Percentiles rank a stretch among this genome's conserved stretches.
phyloP scores from a whole-genome alignment of 2,888 invertebrate genomes.

The Mythimna ferrago region DNA sequence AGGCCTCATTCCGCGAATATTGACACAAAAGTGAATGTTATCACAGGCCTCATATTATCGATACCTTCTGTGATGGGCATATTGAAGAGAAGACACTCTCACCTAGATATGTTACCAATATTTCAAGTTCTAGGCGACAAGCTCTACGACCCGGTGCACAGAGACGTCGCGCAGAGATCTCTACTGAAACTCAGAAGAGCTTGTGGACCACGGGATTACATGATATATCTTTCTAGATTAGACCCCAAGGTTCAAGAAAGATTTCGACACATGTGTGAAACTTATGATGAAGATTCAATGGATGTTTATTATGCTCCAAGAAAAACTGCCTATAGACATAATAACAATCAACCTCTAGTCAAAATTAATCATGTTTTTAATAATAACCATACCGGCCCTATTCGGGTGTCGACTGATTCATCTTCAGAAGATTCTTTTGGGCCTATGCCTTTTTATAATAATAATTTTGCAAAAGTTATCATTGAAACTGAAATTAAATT shows the following conservation, averaged over 20 bases:
- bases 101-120: conserved; percentile 87
- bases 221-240: conserved; percentile 87
- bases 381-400: conserved; percentile 74
- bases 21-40: conserved; percentile 89
- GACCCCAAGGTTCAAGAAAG: conserved; percentile 88
- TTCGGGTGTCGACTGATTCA: conserved; percentile 82
- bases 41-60: conserved; percentile 92
- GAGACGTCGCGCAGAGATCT: conserved; percentile 94
- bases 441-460: conserved; percentile 79
- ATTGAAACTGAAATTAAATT: conserved; percentile 96
- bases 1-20: conserved; percentile 88
- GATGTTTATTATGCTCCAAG: conserved; percentile 87
- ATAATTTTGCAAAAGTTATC: conserved; percentile 92
- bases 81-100: conserved; percentile 85
- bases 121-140: conserved; percentile 90
- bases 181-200: conserved; percentile 93
- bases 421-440: conserved; percentile 92
- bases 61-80: conserved; percentile 92
- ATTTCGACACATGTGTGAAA: conserved; percentile 84
- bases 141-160: conserved; percentile 88
- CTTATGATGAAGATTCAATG: conserved; percentile 86
- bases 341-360: conserved; percentile 77
- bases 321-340: conserved; percentile 74
- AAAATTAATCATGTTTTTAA: conserved; percentile 83
- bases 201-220: conserved; percentile 92